phyloP scores from a whole-genome alignment of 1,140 invertebrate genomes.

The Drosophila varians region DNA sequence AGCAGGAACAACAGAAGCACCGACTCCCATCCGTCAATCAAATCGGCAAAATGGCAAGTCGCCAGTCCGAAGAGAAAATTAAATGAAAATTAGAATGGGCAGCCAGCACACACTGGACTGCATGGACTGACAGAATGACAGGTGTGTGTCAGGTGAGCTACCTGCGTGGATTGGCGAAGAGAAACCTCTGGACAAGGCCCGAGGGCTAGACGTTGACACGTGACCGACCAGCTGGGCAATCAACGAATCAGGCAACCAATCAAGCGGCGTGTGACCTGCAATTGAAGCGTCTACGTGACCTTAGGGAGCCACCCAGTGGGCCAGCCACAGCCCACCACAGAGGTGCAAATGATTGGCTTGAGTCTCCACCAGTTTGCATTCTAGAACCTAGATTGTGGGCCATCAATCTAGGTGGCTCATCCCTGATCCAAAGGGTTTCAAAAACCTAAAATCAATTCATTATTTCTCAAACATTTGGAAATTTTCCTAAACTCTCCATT shows the following conservation, averaged over 20 bases:
- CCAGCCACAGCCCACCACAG: constrained; percentile 21
- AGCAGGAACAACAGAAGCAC: not conserved
- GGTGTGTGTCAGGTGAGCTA: constrained; percentile 11
- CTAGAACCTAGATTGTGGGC: not conserved
- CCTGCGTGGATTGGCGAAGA: constrained; percentile 11
- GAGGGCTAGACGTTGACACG: constrained; percentile 51
- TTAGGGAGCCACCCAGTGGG: not conserved
- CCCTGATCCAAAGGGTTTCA: too few species aligned
- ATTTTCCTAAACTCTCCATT: not conserved
- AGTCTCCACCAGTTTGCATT: not conserved
- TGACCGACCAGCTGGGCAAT: constrained; percentile 46
- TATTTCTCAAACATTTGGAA: too few species aligned
- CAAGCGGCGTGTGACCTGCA: constrained; percentile 79
- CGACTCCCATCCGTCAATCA: constrained; percentile 61
- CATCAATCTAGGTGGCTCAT: not conserved
- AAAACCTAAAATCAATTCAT: too few species aligned
- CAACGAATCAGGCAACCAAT: constrained; percentile 79
- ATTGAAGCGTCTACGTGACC: constrained; percentile 71
- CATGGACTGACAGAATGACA: constrained; percentile 1
- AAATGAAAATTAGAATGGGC: constrained; percentile 74
- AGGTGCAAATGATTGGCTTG: not conserved
- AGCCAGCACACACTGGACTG: constrained; percentile 34
- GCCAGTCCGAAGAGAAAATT: constrained; percentile 56
- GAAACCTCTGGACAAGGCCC: constrained; percentile 52
- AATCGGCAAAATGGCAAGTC: constrained; percentile 70